Evolutionary conservation across 2,888 invertebrate species (phyloP), one percentile per base, ranked within the genome.

Genomic region (Macropis europaea): DNA sequence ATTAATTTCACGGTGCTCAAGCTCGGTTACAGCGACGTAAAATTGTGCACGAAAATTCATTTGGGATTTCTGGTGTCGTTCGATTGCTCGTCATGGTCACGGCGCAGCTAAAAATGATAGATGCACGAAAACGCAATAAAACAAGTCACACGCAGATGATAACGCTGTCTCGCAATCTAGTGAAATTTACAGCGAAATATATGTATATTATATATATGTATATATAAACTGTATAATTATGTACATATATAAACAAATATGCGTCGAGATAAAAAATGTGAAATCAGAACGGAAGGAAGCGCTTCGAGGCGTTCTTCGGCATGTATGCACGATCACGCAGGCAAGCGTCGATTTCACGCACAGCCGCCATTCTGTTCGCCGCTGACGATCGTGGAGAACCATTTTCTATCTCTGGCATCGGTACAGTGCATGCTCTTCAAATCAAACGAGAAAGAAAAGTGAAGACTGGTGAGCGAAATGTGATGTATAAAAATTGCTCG

Each of bases 391-490:
- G 34, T n/a, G 15, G 19, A n/a, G 22, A 43, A 42, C 28, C 57
- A 54, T 56, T 52, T 64, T 43, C 47, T 26, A 38, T 61, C 64
- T 56, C 56, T 43, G 62, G 53, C 54, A 62, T 73, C 43, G 71
- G 48, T 70, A 68, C 77, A 52, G 47, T 59, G 61, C 77, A 74
- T 77, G 77, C 77, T 71, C 47, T 42, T 28, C 38, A 67, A 53
- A 53, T 19, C 24, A 53, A 68, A 13, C n/a, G n/a, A n/a, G 7
- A 19, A 53, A 24, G 30, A 19, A 13, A 24, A 61, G 50, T 17
- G 19, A 5, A 60, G 43, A 30, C n/a, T n/a, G n/a, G n/a, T n/a
- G n/a, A n/a, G n/a, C n/a, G n/a, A 42, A 47, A 48, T 15, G 32
- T 34, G 54, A 57, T 63, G 36, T 11, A 56, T 26, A 62, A 73